A percentile compares a stretch with the other conserved stretches of the same genome.
phyloP scores from a whole-genome alignment of 2,113 vertebrate species.

The Otocyon megalotis region DNA sequence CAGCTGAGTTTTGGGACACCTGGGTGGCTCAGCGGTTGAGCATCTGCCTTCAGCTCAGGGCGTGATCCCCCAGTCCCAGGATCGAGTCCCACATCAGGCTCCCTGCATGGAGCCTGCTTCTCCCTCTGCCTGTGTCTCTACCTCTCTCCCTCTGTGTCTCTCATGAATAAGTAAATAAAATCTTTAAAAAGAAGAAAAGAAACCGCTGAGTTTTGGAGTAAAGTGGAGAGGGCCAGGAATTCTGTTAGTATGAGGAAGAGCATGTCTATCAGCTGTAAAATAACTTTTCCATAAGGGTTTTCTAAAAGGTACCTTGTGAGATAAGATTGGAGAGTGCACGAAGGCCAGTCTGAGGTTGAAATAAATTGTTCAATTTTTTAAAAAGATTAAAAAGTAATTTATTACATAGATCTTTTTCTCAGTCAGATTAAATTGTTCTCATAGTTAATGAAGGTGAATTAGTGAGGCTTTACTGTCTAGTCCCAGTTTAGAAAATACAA shows the following conservation, averaged over 20 bases:
- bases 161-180: too few relatives aligned
- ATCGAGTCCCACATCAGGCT: too few relatives aligned
- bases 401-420: not conserved
- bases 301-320: not conserved
- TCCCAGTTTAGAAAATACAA: not conserved
- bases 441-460: conserved; percentile 16
- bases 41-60: too few relatives aligned
- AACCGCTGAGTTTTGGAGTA: not conserved
- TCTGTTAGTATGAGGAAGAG: not conserved
- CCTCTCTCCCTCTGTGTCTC: too few relatives aligned
- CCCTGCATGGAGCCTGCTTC: too few relatives aligned
- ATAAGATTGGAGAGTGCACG: not conserved
- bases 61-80: too few relatives aligned
- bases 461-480: not conserved
- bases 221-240: not conserved
- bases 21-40: too few relatives aligned
- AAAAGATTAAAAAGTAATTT: not conserved
- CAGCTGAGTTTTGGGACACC: not conserved
- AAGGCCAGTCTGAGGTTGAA: not conserved
- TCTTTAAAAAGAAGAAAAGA: not conserved
- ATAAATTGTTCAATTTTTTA: not conserved
- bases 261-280: not conserved
- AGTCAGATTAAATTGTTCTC: conserved; percentile 7
- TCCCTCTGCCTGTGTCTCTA: too few relatives aligned
- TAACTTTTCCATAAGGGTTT: not conserved